Percentiles rank a stretch among this genome's conserved stretches.
Evolutionary conservation across 2,888 invertebrate genomes (phyloP).

Genomic region (Diloba caeruleocephala): DNA sequence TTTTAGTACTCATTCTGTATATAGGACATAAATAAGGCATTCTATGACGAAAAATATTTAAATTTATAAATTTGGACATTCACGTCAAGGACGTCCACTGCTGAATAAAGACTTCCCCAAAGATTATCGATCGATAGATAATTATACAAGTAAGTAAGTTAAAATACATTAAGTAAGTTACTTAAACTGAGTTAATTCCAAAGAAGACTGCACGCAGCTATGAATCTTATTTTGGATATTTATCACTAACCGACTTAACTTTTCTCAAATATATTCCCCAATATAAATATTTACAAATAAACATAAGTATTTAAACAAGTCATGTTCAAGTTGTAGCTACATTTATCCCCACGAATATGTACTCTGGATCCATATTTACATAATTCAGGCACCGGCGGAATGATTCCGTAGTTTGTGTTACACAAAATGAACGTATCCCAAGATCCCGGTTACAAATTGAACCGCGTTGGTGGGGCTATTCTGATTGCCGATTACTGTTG

Average conservation of each 20-base stretch:
- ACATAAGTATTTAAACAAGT: conserved; percentile 37
- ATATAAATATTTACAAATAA: conserved; percentile 31
- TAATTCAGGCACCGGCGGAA: conserved; percentile 79
- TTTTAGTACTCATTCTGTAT: no score
- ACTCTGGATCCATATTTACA: conserved; percentile 76
- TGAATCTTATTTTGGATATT: no score
- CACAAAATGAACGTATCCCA: conserved; percentile 88
- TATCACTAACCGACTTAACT: not conserved
- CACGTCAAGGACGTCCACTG: no score
- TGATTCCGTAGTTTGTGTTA: conserved; percentile 83
- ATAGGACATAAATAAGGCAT: no score
- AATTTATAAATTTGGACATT: no score
- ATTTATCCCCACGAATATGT: conserved; percentile 66
- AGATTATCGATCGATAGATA: no score
- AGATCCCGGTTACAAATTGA: conserved; percentile 88
- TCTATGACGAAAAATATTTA: no score
- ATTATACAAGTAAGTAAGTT: no score
- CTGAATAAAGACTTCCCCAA: no score
- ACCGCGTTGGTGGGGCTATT: conserved; percentile 76
- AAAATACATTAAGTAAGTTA: no score
- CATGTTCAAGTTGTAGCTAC: conserved; percentile 46
- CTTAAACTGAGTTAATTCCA: no score
- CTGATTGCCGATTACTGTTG: conserved; percentile 50
- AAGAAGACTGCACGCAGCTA: no score
- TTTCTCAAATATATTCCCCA: conserved; percentile 10